phyloP scores from a whole-genome alignment of 2,113 vertebrate species.

The Glareola pratincola region DNA sequence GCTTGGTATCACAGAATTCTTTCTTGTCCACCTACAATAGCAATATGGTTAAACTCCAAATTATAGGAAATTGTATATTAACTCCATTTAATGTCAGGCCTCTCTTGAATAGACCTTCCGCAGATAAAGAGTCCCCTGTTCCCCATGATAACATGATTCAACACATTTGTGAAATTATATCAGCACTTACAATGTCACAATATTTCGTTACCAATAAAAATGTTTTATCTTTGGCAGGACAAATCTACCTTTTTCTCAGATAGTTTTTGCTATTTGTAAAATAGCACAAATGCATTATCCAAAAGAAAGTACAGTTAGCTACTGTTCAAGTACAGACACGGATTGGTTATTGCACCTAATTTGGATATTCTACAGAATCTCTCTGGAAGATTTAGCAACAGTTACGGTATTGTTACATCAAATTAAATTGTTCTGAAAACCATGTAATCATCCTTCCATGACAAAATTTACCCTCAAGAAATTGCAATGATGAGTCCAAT shows the following conservation, averaged over 20 bases:
- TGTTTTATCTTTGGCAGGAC: background rate
- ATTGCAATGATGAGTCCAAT: constrained; percentile 11
- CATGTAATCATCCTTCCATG: constrained; percentile 37
- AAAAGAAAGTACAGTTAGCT: background rate
- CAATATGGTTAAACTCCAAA: constrained; percentile 33
- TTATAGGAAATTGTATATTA: constrained; percentile 39
- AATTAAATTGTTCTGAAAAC: constrained; percentile 62
- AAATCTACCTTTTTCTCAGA: background rate
- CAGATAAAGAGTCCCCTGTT: background rate
- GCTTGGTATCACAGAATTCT: constrained; percentile 40
- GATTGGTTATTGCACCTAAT: background rate
- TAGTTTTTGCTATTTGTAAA: background rate
- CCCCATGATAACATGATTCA: background rate
- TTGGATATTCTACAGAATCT: background rate
- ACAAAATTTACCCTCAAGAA: constrained; percentile 55
- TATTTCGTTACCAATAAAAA: constrained; percentile 12
- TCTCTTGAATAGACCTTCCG: background rate
- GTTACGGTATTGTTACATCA: constrained; percentile 42
- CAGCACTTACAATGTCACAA: background rate
- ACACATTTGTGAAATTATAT: background rate
- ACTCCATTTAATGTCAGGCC: constrained; percentile 32
- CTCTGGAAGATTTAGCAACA: constrained; percentile 41
- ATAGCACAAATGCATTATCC: background rate
- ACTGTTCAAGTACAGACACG: background rate
- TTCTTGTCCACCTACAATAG: constrained; percentile 16